Evolutionary conservation across 2,113 vertebrate genomes (phyloP).

Genomic region (Chaenocephalus aceratus): DNA sequence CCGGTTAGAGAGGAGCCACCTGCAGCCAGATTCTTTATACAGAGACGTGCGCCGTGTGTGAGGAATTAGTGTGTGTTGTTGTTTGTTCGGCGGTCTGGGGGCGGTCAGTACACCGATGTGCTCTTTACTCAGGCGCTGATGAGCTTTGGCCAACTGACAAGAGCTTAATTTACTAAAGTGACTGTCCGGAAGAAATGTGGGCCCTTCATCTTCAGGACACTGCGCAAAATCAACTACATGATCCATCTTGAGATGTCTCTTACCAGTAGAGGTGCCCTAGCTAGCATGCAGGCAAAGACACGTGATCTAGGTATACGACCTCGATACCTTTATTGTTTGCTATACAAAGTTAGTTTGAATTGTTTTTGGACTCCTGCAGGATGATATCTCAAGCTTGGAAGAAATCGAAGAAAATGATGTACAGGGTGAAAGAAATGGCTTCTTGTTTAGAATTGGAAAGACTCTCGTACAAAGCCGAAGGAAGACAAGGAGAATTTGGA

Average conservation of each 20-base stretch:
- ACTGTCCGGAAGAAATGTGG: conserved; percentile 41
- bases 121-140: not conserved
- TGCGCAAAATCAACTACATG: conserved; percentile 21
- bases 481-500: too few species aligned
- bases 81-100: conserved; percentile 36
- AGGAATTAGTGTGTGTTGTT: conserved; percentile 41
- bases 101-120: conserved; percentile 10
- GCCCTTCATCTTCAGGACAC: conserved; percentile 21
- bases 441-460: too few species aligned
- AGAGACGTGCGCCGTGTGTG: not conserved
- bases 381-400: too few species aligned
- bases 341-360: too few species aligned
- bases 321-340: too few species aligned
- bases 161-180: conserved; percentile 69
- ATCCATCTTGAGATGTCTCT: not conserved
- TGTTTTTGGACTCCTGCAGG: too few species aligned
- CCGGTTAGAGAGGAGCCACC: not conserved
- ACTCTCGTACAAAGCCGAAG: not conserved
- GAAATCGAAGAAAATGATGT: too few species aligned
- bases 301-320: too few species aligned
- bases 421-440: too few species aligned
- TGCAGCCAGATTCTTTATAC: not conserved
- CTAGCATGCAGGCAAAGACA: too few species aligned
- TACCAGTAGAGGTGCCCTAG: too few species aligned
- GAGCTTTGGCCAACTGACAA: conserved; percentile 25